Percentiles rank a stretch among this genome's conserved stretches.
Conservation (phyloP, 2,797 vertebrate species). For the Avahi laniger region DNA sequence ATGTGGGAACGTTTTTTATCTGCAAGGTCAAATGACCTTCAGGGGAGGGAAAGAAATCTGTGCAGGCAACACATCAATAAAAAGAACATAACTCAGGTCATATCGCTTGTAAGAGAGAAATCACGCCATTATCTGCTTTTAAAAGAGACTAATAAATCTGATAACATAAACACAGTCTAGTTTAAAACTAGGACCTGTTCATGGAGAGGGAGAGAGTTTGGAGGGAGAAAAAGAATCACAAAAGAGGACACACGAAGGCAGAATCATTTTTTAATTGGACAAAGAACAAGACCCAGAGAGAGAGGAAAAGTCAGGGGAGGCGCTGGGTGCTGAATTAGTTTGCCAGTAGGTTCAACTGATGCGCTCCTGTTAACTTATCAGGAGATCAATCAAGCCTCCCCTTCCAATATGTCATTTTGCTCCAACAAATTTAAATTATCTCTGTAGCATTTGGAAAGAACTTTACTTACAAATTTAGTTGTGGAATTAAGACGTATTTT, state of each 20-base stretch:
- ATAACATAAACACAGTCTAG: background rate
- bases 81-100: background rate
- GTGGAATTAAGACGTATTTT: background rate
- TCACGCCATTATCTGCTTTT: background rate
- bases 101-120: background rate
- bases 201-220: background rate
- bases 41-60: background rate
- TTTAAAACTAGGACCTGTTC: background rate
- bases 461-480: background rate
- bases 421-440: background rate
- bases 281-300: background rate
- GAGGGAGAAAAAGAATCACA: background rate
- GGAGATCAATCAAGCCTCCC: background rate
- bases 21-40: constrained; percentile 35
- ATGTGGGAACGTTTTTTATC: constrained; percentile 23
- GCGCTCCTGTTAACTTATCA: background rate
- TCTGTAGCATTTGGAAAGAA: background rate
- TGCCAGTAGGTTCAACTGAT: background rate
- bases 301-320: background rate
- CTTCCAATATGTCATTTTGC: background rate
- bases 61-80: background rate
- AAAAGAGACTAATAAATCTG: constrained; percentile 29
- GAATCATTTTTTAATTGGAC: background rate
- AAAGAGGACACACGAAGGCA: background rate
- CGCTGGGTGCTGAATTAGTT: fast-evolving